phyloP scores from a whole-genome alignment of 2,888 invertebrate species.

The Agrilus biguttatus region DNA sequence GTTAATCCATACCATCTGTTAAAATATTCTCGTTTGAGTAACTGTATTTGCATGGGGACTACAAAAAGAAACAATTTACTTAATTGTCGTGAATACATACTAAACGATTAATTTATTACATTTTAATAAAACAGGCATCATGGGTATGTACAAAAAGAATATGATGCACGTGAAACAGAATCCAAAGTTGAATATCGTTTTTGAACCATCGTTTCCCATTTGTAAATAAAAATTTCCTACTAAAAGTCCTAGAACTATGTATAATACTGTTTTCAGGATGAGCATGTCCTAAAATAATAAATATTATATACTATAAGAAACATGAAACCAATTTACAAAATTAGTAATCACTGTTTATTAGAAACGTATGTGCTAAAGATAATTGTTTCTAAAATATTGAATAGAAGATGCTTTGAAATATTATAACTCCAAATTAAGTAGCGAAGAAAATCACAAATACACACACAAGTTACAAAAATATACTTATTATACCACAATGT shows the following conservation, averaged over 20 bases:
- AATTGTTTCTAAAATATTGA: too few relatives aligned
- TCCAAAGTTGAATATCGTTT: constrained; percentile 71
- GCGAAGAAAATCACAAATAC: too few relatives aligned
- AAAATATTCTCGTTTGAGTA: constrained; percentile 69
- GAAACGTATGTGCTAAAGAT: too few relatives aligned
- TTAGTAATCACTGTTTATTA: too few relatives aligned
- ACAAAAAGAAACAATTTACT: constrained; percentile 22
- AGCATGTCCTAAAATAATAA: constrained; percentile 35
- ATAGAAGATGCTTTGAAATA: too few relatives aligned
- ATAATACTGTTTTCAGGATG: constrained; percentile 41
- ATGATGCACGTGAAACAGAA: constrained; percentile 70
- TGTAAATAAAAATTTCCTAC: constrained; percentile 55
- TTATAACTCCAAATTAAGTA: background rate
- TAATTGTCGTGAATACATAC: background rate
- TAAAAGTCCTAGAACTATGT: constrained; percentile 51
- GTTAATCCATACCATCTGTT: constrained; percentile 74
- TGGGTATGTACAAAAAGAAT: constrained; percentile 65
- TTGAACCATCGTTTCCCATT: constrained; percentile 68
- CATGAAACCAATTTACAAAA: constrained; percentile 2
- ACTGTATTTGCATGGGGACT: constrained; percentile 68
- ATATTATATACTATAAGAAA: constrained; percentile 37
- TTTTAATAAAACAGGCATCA: constrained; percentile 66
- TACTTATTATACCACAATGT: too few relatives aligned
- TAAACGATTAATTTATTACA: constrained; percentile 38
- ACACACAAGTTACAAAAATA: too few relatives aligned